Evolutionary conservation across 2,888 invertebrate species (phyloP).

Genomic region (Drosophila neotestacea): DNA sequence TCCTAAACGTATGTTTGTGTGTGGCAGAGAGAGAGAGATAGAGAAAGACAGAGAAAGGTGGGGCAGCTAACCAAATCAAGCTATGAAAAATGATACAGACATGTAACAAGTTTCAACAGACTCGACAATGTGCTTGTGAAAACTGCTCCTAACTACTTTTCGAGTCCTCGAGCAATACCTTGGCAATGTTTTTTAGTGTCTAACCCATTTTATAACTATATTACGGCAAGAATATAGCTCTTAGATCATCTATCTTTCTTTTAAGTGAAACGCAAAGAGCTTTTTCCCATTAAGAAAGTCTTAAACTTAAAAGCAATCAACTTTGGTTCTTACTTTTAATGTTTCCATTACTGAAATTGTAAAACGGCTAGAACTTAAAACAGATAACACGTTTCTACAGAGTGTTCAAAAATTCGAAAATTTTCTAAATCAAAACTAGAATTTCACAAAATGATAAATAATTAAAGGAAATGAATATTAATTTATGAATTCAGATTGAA

Average conservation of each 20-base stretch:
- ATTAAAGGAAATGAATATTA: no score
- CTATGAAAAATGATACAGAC: slow-evolving; percentile 19
- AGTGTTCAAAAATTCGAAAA: no score
- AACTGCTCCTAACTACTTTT: slow-evolving; percentile 2
- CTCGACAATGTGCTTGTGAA: slow-evolving; percentile 2
- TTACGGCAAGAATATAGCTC: background rate
- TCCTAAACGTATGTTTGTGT: background rate
- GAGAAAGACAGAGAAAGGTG: background rate
- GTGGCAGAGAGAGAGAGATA: background rate
- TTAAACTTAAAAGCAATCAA: no score
- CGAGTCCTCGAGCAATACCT: background rate
- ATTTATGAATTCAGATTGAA: no score
- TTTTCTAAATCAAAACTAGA: no score
- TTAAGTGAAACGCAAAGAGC: no score
- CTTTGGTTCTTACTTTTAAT: no score
- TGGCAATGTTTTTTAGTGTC: slow-evolving; percentile 2
- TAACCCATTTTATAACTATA: slow-evolving; percentile 4
- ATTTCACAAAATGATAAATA: no score
- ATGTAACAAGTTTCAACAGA: slow-evolving; percentile 10
- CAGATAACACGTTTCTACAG: no score
- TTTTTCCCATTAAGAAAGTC: no score
- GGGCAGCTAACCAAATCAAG: slow-evolving; percentile 26
- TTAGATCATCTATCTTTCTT: background rate
- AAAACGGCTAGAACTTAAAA: no score
- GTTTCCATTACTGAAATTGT: no score